Percentiles rank a stretch among this genome's conserved stretches.
phyloP scores from a whole-genome alignment of 1,140 invertebrate genomes.

The Drosophila cardini region DNA sequence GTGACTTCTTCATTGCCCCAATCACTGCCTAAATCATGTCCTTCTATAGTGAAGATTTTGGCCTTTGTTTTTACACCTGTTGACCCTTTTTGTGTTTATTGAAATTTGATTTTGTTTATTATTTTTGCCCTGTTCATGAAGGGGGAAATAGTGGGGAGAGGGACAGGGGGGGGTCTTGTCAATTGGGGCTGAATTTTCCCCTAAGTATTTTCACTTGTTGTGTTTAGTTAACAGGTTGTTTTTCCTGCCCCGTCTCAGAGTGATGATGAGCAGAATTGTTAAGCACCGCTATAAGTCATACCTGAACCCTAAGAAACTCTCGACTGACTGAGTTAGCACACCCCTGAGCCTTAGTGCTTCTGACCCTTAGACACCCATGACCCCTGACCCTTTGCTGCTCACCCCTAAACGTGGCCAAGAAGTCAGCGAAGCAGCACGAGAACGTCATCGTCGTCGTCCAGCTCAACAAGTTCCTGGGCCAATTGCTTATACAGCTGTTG shows the following conservation, averaged over 20 bases:
- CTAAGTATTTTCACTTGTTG: neutral
- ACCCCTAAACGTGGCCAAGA: conserved; percentile 36
- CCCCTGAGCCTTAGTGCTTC: neutral
- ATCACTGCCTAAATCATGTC: neutral
- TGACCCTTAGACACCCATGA: conserved; percentile 26
- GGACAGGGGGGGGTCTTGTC: neutral
- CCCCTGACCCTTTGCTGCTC: conserved; percentile 16
- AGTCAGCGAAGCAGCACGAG: conserved; percentile 71
- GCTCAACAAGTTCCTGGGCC: conserved; percentile 72
- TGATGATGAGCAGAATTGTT: conserved; percentile 56
- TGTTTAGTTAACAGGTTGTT: conserved; percentile 64
- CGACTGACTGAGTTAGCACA: neutral
- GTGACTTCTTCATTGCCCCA: no score
- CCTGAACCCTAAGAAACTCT: conserved; percentile 5
- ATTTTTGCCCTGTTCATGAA: conserved; percentile 22
- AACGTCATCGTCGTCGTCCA: conserved; percentile 38
- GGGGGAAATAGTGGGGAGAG: no score
- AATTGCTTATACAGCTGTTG: conserved; percentile 72
- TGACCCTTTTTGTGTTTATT: conserved; percentile 72
- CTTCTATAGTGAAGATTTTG: conserved; percentile 32
- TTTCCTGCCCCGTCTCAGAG: conserved; percentile 12
- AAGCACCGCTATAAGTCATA: conserved; percentile 45
- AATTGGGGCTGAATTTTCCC: conserved; percentile 11
- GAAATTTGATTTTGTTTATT: conserved; percentile 81
- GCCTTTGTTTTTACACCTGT: conserved; percentile 65